Percentiles rank a stretch among this genome's conserved stretches.
phyloP scores from a whole-genome alignment of 2,888 invertebrate species.

The Harmothoe impar region DNA sequence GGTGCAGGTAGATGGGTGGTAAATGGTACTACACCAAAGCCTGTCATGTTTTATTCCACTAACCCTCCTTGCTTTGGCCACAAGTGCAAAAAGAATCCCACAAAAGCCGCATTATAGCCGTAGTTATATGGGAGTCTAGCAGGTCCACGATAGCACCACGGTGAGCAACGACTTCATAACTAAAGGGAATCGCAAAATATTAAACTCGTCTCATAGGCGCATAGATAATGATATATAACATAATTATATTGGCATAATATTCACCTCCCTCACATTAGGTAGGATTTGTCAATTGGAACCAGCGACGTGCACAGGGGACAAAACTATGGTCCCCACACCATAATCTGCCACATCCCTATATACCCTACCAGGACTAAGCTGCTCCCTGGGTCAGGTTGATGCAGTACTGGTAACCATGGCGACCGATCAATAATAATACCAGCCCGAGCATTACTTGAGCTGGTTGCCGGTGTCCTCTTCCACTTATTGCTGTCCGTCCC shows the following conservation, averaged over 20 bases:
- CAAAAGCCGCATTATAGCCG: not conserved
- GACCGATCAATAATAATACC: conserved; percentile 19
- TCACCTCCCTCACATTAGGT: too few relatives aligned
- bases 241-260: too few relatives aligned
- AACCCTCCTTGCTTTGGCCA: not conserved
- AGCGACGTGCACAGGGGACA: too few relatives aligned
- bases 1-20: not conserved
- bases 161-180: too few relatives aligned
- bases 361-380: too few relatives aligned
- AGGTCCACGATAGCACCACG: too few relatives aligned
- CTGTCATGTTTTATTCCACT: conserved; percentile 15
- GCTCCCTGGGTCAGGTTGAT: not conserved
- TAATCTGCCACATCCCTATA: too few relatives aligned
- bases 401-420: conserved; percentile 21
- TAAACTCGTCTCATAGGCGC: too few relatives aligned
- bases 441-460: conserved; percentile 5
- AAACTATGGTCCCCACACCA: too few relatives aligned
- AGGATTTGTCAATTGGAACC: too few relatives aligned
- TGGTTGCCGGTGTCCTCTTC: conserved; percentile 29
- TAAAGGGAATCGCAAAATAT: too few relatives aligned
- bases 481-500: not conserved
- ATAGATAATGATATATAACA: too few relatives aligned
- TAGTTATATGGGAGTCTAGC: not conserved
- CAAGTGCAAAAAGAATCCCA: not conserved
- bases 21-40: not conserved